phyloP scores from a whole-genome alignment of 2,888 invertebrate species.

The Latheticus oryzae region DNA sequence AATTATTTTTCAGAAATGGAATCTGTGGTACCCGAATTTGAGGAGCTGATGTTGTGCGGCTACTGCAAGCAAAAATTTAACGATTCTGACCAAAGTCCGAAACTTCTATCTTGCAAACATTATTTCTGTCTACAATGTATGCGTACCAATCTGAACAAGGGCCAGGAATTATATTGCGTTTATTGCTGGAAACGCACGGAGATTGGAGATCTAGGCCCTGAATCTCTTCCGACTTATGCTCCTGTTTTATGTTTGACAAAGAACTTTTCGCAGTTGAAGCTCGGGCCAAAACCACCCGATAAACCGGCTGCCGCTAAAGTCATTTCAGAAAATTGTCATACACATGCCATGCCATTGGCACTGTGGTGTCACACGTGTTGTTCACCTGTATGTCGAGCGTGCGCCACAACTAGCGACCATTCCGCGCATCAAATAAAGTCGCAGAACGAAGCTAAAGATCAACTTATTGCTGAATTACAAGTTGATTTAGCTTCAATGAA shows the following conservation, averaged over 20 bases:
- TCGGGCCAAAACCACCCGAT: constrained; percentile 61
- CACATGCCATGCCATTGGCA: constrained; percentile 78
- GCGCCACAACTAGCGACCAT: constrained; percentile 75
- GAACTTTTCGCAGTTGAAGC: constrained; percentile 71
- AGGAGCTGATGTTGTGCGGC: constrained; percentile 80
- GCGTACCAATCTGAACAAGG: constrained; percentile 75
- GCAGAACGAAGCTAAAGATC: constrained; percentile 74
- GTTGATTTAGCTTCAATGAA: constrained; percentile 76
- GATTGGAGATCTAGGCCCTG: constrained; percentile 75
- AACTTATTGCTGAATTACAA: constrained; percentile 74
- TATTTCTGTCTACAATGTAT: constrained; percentile 82
- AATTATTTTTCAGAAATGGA: constrained; percentile 70
- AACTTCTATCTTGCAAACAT: constrained; percentile 80
- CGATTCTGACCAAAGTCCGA: constrained; percentile 78
- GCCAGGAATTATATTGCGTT: constrained; percentile 76
- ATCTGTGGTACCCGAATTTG: constrained; percentile 75
- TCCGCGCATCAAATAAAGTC: constrained; percentile 76
- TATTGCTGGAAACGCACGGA: constrained; percentile 82
- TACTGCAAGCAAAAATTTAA: constrained; percentile 82
- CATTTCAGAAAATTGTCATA: constrained; percentile 74
- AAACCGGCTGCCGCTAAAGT: constrained; percentile 55
- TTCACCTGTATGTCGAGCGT: constrained; percentile 74
- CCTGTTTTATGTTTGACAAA: constrained; percentile 76
- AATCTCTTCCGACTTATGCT: constrained; percentile 76
- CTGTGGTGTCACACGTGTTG: constrained; percentile 79